These are phyloP conservation scores for Cyanoderma ruficeps DNA, from an alignment of 2,113 vertebrate genomes.

Conservation along the genomic window DNA sequence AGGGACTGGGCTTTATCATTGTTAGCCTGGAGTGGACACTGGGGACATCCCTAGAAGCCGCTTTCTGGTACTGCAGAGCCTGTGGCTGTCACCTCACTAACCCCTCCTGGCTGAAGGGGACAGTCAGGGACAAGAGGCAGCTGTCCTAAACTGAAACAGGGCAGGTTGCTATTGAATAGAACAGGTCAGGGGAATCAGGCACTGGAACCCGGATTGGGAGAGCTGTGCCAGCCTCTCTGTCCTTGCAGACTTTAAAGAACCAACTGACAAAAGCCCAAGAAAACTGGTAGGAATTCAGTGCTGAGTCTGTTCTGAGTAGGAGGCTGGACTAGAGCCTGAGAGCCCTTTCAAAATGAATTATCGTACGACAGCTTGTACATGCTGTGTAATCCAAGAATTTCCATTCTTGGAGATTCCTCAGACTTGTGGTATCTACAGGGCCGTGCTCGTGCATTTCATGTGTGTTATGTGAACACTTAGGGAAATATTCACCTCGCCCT, in stretches of 20 bases:
- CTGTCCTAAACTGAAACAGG: background rate
- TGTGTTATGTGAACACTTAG: rapidly evolving
- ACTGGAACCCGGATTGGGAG: background rate
- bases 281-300: background rate
- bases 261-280: background rate
- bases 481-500: background rate
- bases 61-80: background rate
- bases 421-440: background rate
- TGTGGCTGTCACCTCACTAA: background rate
- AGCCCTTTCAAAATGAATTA: background rate
- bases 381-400: background rate
- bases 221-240: background rate
- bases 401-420: background rate
- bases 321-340: background rate
- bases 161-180: background rate
- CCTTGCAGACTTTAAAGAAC: background rate
- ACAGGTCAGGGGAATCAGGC: background rate
- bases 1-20: background rate
- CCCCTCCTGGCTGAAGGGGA: background rate
- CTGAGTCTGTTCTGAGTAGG: background rate
- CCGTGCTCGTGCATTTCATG: background rate
- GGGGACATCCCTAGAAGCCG: background rate
- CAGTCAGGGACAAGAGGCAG: background rate
- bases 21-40: background rate
- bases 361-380: background rate